phyloP scores from a whole-genome alignment of 2,113 vertebrate genomes.

The Microtus pennsylvanicus region DNA sequence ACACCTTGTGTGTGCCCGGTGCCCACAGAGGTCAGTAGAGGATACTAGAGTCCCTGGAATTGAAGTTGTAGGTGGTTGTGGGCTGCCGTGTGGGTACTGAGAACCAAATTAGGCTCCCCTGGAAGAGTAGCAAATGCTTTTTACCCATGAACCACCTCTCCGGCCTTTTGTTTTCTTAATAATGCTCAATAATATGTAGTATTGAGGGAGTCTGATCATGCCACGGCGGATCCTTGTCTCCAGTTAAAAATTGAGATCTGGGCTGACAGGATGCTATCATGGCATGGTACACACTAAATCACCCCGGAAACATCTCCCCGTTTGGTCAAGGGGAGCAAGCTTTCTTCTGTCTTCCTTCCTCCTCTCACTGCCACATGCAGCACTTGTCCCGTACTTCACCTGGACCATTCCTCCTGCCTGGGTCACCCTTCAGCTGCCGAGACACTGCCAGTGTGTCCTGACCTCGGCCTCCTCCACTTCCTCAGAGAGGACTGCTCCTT shows the following conservation, averaged over 20 bases:
- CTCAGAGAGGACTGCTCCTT: neutral
- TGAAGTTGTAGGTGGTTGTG: neutral
- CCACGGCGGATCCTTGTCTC: neutral
- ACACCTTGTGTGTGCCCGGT: neutral
- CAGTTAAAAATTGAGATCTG: neutral
- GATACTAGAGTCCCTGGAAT: neutral
- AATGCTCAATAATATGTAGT: neutral
- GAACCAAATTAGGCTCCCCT: neutral
- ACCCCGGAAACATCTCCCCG: neutral
- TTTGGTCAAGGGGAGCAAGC: neutral
- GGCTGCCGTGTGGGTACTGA: neutral
- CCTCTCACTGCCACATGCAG: neutral
- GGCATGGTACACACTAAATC: rapidly evolving
- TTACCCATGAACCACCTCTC: neutral
- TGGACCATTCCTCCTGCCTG: neutral
- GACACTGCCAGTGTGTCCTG: neutral
- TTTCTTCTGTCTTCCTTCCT: neutral
- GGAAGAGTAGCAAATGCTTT: neutral
- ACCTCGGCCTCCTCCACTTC: neutral
- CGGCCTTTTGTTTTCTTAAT: neutral
- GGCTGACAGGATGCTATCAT: neutral
- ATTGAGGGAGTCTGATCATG: no score
- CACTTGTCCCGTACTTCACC: neutral
- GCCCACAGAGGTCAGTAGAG: neutral
- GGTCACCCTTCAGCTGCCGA: neutral